Conservation (phyloP, 2,797 vertebrate genomes). For the Poeciliopsis presidionis region DNA sequence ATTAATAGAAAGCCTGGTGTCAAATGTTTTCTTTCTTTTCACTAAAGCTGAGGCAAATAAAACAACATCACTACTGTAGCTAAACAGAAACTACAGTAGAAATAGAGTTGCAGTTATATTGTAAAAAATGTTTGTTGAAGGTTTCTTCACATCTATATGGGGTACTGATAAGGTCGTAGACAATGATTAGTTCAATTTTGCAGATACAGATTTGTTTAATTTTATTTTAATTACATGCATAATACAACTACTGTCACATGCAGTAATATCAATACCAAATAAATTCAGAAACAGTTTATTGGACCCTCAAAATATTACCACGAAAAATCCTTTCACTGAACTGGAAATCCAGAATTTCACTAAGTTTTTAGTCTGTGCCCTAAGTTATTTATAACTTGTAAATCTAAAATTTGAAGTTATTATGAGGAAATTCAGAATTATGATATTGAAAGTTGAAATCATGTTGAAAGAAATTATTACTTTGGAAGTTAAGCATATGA, state of each 20-base stretch:
- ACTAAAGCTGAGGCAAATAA: not conserved
- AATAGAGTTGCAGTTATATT: not conserved
- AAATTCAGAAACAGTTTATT: not conserved
- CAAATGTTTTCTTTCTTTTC: slow-evolving; percentile 23
- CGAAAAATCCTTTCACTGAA: not conserved
- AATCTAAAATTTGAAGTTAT: not conserved
- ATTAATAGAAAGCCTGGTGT: slow-evolving; percentile 71
- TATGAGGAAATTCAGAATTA: not conserved
- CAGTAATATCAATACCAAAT: not conserved
- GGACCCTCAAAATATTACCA: not conserved
- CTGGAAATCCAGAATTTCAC: not conserved
- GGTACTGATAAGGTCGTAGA: not conserved
- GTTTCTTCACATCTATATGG: not conserved
- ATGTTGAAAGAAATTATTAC: not conserved
- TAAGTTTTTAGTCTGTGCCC: not conserved
- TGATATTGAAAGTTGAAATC: not conserved
- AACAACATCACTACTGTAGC: not conserved
- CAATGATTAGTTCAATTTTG: not conserved
- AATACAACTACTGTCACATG: not conserved
- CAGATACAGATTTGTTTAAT: not conserved
- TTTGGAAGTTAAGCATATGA: not conserved
- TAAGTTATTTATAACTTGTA: not conserved
- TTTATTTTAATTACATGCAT: not conserved
- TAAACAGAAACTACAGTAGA: not conserved
- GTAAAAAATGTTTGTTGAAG: not conserved